These are phyloP conservation scores for Neria commutata DNA, from an alignment of 2,888 invertebrate species.

Conservation along the genomic window DNA sequence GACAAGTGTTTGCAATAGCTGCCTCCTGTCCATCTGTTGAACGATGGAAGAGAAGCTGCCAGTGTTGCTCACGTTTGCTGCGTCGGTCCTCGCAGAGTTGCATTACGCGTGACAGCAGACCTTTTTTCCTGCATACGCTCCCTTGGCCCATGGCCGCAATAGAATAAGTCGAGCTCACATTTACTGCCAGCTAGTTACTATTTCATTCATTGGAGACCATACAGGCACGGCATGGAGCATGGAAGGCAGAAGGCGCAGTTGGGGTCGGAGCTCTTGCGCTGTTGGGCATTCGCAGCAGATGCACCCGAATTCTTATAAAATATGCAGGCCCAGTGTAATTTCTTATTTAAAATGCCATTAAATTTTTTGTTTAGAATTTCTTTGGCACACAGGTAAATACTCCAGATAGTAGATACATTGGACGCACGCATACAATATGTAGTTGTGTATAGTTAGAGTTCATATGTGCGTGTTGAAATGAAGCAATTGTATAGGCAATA, in stretches of 20 bases:
- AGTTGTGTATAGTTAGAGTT: too few species aligned
- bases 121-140: conserved; percentile 6
- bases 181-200: not conserved
- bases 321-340: conserved; percentile 60
- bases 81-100: too few species aligned
- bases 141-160: not conserved
- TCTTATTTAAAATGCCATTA: conserved; percentile 63
- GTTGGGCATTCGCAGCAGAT: conserved; percentile 8
- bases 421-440: too few species aligned
- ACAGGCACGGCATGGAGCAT: not conserved
- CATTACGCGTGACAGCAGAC: conserved; percentile 17
- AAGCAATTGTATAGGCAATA: too few species aligned
- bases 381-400: conserved; percentile 22
- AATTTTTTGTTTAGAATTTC: conserved; percentile 59
- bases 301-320: conserved; percentile 55
- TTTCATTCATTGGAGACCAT: conserved; percentile 8
- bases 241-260: too few species aligned
- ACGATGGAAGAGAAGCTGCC: not conserved
- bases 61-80: too few species aligned
- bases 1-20: conserved; percentile 9
- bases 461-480: too few species aligned
- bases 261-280: too few species aligned
- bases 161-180: conserved; percentile 5
- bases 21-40: not conserved
- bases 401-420: too few species aligned